A percentile compares a stretch with the other conserved stretches of the same genome.
Evolutionary conservation across 2,113 vertebrate genomes (phyloP).

Genomic region (Apeltes quadracus): DNA sequence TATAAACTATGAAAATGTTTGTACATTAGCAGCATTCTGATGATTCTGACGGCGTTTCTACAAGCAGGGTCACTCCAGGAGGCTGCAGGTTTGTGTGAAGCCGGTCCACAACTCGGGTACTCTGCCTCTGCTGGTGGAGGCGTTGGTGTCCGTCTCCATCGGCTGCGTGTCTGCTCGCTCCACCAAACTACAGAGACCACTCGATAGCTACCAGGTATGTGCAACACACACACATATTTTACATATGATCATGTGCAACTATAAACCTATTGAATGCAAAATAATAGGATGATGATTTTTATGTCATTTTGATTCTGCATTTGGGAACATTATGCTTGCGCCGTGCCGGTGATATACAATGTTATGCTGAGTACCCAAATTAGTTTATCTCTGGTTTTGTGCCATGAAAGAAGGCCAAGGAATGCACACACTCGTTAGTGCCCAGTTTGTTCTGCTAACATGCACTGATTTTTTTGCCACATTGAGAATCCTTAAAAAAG

Average conservation of each 20-base stretch:
- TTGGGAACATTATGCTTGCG: conserved; percentile 7
- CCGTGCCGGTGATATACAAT: conserved; percentile 16
- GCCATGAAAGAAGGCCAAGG: conserved; percentile 21
- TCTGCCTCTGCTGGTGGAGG: conserved; percentile 94
- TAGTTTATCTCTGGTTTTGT: conserved; percentile 32
- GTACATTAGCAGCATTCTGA: not conserved
- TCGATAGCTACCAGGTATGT: conserved; percentile 97
- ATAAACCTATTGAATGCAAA: not conserved
- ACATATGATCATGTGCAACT: not conserved
- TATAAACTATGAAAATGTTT: not conserved
- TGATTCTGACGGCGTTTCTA: conserved; percentile 24
- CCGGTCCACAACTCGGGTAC: conserved; percentile 94
- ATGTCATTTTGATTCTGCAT: not conserved
- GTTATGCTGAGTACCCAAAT: conserved; percentile 36
- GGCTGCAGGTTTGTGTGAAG: conserved; percentile 91
- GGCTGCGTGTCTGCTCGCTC: conserved; percentile 93
- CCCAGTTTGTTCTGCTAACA: conserved; percentile 18
- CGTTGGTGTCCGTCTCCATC: conserved; percentile 89
- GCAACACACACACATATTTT: conserved; percentile 1
- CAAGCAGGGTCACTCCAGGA: conserved; percentile 93
- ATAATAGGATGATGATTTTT: conserved; percentile 6
- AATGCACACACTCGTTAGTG: conserved; percentile 33
- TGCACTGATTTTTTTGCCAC: not conserved
- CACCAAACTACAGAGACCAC: conserved; percentile 91
- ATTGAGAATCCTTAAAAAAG: not conserved